A percentile compares a stretch with the other conserved stretches of the same genome.
Conservation (phyloP, 2,888 invertebrate species). For the Tinea semifulvella region DNA sequence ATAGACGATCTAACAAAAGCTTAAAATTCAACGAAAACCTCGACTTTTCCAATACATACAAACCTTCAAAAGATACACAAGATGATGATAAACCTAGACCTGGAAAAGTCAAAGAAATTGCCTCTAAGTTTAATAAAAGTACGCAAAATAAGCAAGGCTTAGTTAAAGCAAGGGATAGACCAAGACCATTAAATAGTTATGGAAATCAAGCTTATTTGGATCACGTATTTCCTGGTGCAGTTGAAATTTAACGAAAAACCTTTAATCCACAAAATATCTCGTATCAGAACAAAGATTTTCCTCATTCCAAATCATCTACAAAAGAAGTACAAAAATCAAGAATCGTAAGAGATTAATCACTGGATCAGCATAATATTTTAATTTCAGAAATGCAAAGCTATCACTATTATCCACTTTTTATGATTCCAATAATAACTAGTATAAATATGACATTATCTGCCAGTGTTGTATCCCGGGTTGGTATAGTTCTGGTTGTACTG, state of each 20-base stretch:
- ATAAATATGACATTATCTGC: too few relatives aligned
- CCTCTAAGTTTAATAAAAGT: constrained; percentile 50
- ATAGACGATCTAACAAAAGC: constrained; percentile 19
- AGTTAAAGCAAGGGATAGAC: constrained; percentile 47
- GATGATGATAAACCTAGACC: constrained; percentile 41
- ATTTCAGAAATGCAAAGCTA: too few relatives aligned
- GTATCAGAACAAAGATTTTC: constrained; percentile 34
- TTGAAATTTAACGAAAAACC: constrained; percentile 47
- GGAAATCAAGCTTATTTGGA: constrained; percentile 70
- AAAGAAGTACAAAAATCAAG: constrained; percentile 33
- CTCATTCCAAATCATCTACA: constrained; percentile 41
- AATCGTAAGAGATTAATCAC: constrained; percentile 31
- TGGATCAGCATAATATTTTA: constrained; percentile 32
- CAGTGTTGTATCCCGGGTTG: too few relatives aligned
- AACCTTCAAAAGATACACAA: neutral
- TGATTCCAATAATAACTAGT: too few relatives aligned
- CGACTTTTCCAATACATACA: neutral
- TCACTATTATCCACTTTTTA: too few relatives aligned
- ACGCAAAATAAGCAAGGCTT: constrained; percentile 28
- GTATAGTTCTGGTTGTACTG: too few relatives aligned
- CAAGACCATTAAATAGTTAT: constrained; percentile 66
- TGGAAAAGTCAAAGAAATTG: constrained; percentile 56
- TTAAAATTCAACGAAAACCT: constrained; percentile 20
- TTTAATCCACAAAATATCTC: constrained; percentile 40
- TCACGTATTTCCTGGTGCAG: constrained; percentile 67